These are phyloP conservation scores for Aphodius sticticus DNA, from an alignment of 2,888 invertebrate species.

Conservation along the genomic window DNA sequence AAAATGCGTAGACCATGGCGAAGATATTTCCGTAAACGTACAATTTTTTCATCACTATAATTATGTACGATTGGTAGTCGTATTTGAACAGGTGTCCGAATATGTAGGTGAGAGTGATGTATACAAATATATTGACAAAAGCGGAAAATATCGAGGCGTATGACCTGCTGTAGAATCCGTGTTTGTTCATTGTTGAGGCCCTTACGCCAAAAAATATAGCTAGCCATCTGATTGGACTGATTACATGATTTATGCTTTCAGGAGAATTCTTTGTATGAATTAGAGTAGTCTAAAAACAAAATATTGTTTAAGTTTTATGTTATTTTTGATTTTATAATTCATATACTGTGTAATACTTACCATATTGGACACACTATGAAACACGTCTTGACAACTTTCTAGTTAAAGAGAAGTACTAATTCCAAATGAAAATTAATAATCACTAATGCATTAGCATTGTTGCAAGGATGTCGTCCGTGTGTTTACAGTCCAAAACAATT, in stretches of 20 bases:
- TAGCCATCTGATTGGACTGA: not conserved
- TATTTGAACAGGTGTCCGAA: not conserved
- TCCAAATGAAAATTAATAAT: no score
- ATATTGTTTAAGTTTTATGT: no score
- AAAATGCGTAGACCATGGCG: not conserved
- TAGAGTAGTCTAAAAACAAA: no score
- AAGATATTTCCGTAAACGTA: not conserved
- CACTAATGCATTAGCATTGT: no score
- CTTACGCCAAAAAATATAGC: not conserved
- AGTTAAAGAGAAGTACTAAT: no score
- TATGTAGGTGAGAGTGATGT: not conserved
- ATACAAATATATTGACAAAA: not conserved
- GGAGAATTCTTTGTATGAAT: not conserved
- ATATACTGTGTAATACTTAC: no score
- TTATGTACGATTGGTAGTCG: not conserved
- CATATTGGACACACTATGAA: no score
- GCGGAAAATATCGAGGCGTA: not conserved
- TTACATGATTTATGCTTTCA: not conserved
- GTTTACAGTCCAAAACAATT: no score
- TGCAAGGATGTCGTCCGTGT: no score
- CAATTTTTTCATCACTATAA: not conserved
- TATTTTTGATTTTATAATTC: no score
- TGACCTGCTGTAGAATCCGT: not conserved
- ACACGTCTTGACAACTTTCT: no score
- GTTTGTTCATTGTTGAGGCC: not conserved